Evolutionary conservation across 1,140 invertebrate genomes (phyloP).

Genomic region (Choristoneura fumiferana): DNA sequence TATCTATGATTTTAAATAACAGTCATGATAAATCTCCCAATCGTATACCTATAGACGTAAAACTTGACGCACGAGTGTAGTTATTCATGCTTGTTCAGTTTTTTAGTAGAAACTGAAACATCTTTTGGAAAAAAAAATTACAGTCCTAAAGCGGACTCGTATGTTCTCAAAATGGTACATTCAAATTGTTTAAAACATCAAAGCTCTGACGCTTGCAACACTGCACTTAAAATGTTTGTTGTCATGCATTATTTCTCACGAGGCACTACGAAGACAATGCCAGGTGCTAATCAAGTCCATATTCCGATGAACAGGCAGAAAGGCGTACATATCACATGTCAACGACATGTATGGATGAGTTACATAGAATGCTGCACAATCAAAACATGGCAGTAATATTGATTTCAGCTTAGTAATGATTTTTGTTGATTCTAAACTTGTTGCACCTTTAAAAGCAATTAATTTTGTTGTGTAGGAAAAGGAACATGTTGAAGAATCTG

Average conservation of each 20-base stretch:
- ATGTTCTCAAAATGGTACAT: constrained; percentile 17
- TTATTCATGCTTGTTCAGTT: too few relatives aligned
- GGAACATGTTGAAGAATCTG: too few relatives aligned
- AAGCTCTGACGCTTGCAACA: constrained; percentile 24
- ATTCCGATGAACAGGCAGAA: constrained; percentile 40
- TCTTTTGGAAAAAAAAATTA: too few relatives aligned
- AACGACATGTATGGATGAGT: constrained; percentile 16
- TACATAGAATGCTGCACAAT: constrained; percentile 10
- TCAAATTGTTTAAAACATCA: constrained; percentile 38
- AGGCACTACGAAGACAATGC: constrained; percentile 23
- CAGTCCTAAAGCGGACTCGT: not conserved
- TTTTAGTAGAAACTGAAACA: too few relatives aligned
- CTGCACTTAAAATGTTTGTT: not conserved
- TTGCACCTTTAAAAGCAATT: too few relatives aligned
- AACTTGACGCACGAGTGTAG: too few relatives aligned
- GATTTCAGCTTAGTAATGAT: not conserved
- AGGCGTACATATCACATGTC: constrained; percentile 25
- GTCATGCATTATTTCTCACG: constrained; percentile 36
- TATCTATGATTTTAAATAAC: too few relatives aligned
- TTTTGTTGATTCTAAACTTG: too few relatives aligned
- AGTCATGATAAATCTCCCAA: too few relatives aligned
- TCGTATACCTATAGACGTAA: too few relatives aligned
- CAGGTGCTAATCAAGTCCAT: constrained; percentile 32
- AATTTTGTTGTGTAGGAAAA: too few relatives aligned
- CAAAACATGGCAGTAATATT: not conserved